Evolutionary conservation across 2,888 invertebrate species (phyloP).

Genomic region (Epistrophella euchroma): DNA sequence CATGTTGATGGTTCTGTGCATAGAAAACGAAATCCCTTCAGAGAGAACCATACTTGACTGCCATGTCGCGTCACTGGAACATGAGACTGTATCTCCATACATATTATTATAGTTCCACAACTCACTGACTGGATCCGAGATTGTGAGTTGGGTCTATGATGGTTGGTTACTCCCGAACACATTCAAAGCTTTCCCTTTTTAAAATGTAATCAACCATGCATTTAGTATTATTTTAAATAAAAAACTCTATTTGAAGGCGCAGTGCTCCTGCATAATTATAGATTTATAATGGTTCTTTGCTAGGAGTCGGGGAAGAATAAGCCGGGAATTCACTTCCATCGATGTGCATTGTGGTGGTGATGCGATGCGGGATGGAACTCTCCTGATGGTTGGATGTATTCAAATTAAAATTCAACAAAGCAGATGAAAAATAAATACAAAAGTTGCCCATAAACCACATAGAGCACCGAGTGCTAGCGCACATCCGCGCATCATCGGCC

Average conservation of each 20-base stretch:
- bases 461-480: constrained; percentile 45
- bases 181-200: constrained; percentile 67
- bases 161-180: constrained; percentile 59
- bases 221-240: constrained; percentile 68
- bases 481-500: constrained; percentile 38
- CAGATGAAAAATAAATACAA: constrained; percentile 75
- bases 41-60: background rate
- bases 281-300: constrained; percentile 68
- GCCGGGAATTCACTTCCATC: constrained; percentile 56
- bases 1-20: constrained; percentile 38
- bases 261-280: constrained; percentile 71
- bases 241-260: constrained; percentile 61
- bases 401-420: constrained; percentile 76
- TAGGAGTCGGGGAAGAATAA: constrained; percentile 31
- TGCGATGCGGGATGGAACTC: constrained; percentile 43
- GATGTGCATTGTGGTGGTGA: constrained; percentile 41
- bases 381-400: constrained; percentile 68
- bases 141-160: background rate
- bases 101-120: constrained; percentile 42
- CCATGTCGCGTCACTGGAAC: constrained; percentile 36
- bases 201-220: constrained; percentile 76
- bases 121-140: background rate
- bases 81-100: constrained; percentile 24
- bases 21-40: constrained; percentile 69
- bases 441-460: constrained; percentile 69